Base-by-base conservation (phyloP, 2,888 invertebrate species). In the Opisthograptis luteolata region DNA sequence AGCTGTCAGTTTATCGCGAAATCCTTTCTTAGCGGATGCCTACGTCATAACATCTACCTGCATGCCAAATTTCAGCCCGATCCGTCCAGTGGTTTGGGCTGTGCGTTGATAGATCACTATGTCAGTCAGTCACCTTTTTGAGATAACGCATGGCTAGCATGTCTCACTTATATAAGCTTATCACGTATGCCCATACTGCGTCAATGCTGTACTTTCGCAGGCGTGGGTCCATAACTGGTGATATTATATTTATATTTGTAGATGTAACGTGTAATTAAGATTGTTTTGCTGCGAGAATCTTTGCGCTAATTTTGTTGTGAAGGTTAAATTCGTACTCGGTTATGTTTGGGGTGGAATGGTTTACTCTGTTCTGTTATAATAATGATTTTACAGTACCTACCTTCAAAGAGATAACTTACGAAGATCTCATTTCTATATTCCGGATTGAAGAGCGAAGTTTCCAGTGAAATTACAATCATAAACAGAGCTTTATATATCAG, bases 231-330 rank as follows among this genome's bases (percentile, higher is more conserved):
- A 50, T 44, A 50, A 35, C 50, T 40, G 35, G 37, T 19, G 40
- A 40, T 51, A 40, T 51, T 45, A 45, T 44, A 50, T 50, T 30
- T 41, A 30, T 44, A 45, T 25, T 12, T 24, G 36, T 37, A 49
- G 32, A 43, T 31, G 34, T 43, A 44, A 40, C 34, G 50, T 40
- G 50, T 45, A 51, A 51, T 51, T 51, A 51, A 51, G 50, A 45
- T 40, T 51, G 50, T 51, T 51, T 51, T 44, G 39, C 34, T 31
- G 40, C 22, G 44, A 3, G 28, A 45, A 30, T 35, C 22, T 44
- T 35, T 20, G 35, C 10, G 13, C 34, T 51, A 51, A 45, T 39
- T 51, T 35, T 45, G 30, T 45, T 51, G 40, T 43, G 35, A 32
- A 44, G 30, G 44, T 50, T 40, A n/a, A n/a, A 13, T 40, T 25